Evolutionary conservation across 2,113 vertebrate species (phyloP).

Genomic region (Xiphias gladius): DNA sequence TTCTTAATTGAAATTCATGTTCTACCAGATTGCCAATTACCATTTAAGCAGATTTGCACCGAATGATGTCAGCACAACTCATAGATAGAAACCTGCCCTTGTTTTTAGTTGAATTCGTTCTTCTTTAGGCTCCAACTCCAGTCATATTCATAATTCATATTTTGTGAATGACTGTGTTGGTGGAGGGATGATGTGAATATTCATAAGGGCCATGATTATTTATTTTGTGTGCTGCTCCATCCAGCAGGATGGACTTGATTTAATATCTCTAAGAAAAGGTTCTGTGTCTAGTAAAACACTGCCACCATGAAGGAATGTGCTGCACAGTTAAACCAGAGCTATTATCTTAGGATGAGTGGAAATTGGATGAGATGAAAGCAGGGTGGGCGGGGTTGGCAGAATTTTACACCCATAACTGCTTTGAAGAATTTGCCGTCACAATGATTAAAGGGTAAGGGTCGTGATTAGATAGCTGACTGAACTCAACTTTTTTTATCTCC

Average conservation of each 20-base stretch:
- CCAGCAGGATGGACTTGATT: slow-evolving; percentile 8
- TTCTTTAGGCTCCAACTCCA: slow-evolving; percentile 2
- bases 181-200: slow-evolving; percentile 52
- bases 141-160: slow-evolving; percentile 64
- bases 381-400: slow-evolving; percentile 33
- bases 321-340: slow-evolving; percentile 36
- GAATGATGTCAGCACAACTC: background rate
- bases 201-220: slow-evolving; percentile 52
- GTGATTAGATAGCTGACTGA: slow-evolving; percentile 64
- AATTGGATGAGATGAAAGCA: slow-evolving; percentile 40
- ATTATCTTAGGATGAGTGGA: slow-evolving; percentile 48
- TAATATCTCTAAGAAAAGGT: slow-evolving; percentile 1
- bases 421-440: slow-evolving; percentile 67
- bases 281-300: slow-evolving; percentile 14
- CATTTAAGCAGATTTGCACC: slow-evolving; percentile 18
- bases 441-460: slow-evolving; percentile 64
- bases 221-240: slow-evolving; percentile 38
- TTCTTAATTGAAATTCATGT: slow-evolving; percentile 30
- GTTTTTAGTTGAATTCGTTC: slow-evolving; percentile 19
- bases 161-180: slow-evolving; percentile 57
- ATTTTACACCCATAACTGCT: slow-evolving; percentile 54
- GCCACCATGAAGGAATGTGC: slow-evolving; percentile 35
- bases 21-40: slow-evolving; percentile 13
- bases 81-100: slow-evolving; percentile 12
- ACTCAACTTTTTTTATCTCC: slow-evolving; percentile 39